Evolutionary conservation across 37 sponge, comb jelly and placozoan genomes (phyloP), one percentile per base, ranked within the genome.

Genomic region (Aplysina aerophoba): DNA sequence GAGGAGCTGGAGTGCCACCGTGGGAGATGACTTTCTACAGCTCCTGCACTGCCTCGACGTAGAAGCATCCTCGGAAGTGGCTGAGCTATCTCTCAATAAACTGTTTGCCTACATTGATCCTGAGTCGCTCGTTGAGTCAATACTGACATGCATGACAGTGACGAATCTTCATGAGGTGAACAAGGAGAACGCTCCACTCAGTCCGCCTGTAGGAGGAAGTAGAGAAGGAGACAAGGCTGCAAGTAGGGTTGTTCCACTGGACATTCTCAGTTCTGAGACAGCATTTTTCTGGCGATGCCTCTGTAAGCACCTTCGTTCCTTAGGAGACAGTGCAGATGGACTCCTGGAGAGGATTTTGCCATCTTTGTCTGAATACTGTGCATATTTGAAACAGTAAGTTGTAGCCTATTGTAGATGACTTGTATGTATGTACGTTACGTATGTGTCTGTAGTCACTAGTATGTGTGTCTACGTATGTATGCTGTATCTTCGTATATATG

Each of bases 261-360:
- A 89, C 6, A 13, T 69, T 36, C 75, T 93, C 27, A 81, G 59
- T 30, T 87, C 63, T 55, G 95, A 89, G 34, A 78, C 89, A 25
- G 82, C 83, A n/a, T 91, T 94, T 64, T 94, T 85, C 81, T 94
- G 95, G 95, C 55, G 85, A 20, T 87, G 88, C 64, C 72, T 94
- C 59, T 87, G 87, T 72, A 80, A 67, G 62, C 88, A 94, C 79
- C 79, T 89, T 35, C 44, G 62, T 14, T 25, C 28, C 30, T 58
- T 80, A 54, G 93, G 85, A 8, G 64, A n/a, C 30, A 39, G 85
- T 57, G 90, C 85, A 36, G 86, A 85, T 4, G 80, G 64, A 8
- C 22, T 58, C 34, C 61, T 94, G 33, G 92, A 91, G 28, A 83
- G 73, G n/a, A 79, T 94, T 33, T 22, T 89, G 25, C 95, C 95